Conservation (phyloP, 2,888 invertebrate species). For the Thymelicus lineola region DNA sequence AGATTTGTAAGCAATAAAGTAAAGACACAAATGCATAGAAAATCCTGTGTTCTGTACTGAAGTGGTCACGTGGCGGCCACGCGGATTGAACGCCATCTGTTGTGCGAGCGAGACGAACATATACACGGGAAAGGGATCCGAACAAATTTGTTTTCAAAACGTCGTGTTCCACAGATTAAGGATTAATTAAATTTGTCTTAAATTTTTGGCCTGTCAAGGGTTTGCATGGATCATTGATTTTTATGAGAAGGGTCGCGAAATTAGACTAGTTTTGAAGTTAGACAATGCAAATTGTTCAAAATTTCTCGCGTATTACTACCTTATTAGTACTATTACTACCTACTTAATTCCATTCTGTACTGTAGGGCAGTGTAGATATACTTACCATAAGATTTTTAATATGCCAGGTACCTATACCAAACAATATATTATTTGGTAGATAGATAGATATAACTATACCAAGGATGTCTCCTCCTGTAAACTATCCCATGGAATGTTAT, state of each 20-base stretch:
- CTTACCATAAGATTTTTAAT: too few relatives aligned
- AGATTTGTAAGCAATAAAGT: constrained; percentile 43
- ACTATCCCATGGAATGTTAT: too few relatives aligned
- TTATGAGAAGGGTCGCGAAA: constrained; percentile 4
- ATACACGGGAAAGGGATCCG: constrained; percentile 29
- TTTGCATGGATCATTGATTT: constrained; percentile 8
- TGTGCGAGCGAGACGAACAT: constrained; percentile 48
- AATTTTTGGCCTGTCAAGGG: constrained; percentile 16
- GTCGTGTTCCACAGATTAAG: constrained; percentile 27
- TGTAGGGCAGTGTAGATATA: too few relatives aligned
- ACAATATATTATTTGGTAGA: too few relatives aligned
- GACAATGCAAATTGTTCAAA: neutral
- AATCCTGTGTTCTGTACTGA: constrained; percentile 51
- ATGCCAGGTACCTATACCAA: too few relatives aligned
- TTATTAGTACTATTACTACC: too few relatives aligned
- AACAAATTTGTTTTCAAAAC: constrained; percentile 22
- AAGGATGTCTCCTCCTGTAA: too few relatives aligned
- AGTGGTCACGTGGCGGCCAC: constrained; percentile 59
- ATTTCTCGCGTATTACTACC: too few relatives aligned
- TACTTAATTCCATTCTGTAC: too few relatives aligned
- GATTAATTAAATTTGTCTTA: constrained; percentile 36
- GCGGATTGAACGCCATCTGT: constrained; percentile 53
- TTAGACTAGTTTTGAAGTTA: neutral
- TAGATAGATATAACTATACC: too few relatives aligned
- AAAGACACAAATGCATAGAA: constrained; percentile 51